Conservation (phyloP, 1,140 invertebrate genomes). For the Drosophila biarmipes region DNA sequence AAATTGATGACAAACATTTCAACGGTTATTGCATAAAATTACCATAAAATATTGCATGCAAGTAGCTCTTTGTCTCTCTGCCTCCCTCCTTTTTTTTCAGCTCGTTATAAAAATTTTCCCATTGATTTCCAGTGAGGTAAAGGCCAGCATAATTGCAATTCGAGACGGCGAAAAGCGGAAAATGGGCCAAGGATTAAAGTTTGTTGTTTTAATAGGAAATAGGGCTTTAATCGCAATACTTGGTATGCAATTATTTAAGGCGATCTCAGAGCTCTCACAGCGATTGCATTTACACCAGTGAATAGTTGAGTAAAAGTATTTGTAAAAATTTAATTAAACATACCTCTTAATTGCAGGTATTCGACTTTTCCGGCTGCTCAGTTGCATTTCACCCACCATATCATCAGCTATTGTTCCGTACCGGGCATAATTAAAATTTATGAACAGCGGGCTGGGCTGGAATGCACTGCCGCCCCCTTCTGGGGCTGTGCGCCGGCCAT, state of each 20-base stretch:
- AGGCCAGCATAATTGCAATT: constrained; percentile 30
- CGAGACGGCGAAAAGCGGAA: not conserved
- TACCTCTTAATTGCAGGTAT: not conserved
- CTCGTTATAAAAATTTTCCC: constrained; percentile 60
- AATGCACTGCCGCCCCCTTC: constrained; percentile 17
- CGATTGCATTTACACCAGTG: too few relatives aligned
- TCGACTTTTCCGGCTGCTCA: not conserved
- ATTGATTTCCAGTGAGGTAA: constrained; percentile 24
- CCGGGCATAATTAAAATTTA: constrained; percentile 60
- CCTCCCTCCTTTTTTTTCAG: constrained; percentile 17
- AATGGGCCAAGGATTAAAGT: not conserved
- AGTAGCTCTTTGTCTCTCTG: constrained; percentile 45
- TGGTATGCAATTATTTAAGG: too few relatives aligned
- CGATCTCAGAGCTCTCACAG: too few relatives aligned
- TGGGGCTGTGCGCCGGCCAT: constrained; percentile 31
- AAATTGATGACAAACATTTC: constrained; percentile 83
- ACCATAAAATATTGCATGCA: constrained; percentile 78
- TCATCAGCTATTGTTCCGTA: not conserved
- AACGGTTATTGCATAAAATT: constrained; percentile 83
- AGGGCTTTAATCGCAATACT: not conserved
- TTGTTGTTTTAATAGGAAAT: not conserved
- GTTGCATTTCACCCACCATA: not conserved
- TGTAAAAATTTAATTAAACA: too few relatives aligned
- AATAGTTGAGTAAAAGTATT: too few relatives aligned
- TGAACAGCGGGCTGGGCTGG: constrained; percentile 25